phyloP scores from a whole-genome alignment of 2,113 vertebrate species.

The Caretta caretta region DNA sequence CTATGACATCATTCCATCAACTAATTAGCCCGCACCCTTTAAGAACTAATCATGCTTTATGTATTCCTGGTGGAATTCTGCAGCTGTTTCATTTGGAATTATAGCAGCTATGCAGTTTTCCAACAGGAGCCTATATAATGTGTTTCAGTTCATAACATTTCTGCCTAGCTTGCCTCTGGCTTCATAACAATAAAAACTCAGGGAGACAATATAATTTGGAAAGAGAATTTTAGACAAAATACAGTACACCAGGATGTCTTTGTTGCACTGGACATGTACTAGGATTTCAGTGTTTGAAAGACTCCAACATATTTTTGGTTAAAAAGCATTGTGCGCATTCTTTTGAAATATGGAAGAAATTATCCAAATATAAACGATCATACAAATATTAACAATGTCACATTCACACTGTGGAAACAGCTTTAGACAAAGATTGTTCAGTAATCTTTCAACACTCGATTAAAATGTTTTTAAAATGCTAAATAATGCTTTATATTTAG shows the following conservation, averaged over 20 bases:
- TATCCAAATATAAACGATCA: background rate
- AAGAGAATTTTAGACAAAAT: background rate
- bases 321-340: background rate
- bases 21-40: background rate
- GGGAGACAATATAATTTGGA: background rate
- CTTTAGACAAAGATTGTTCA: background rate
- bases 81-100: background rate
- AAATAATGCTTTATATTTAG: background rate
- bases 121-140: background rate
- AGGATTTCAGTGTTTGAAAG: background rate
- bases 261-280: background rate
- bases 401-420: background rate
- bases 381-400: background rate
- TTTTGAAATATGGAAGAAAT: background rate
- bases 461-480: background rate
- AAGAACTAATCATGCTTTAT: background rate
- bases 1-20: background rate
- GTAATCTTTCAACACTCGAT: background rate
- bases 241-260: background rate
- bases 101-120: background rate
- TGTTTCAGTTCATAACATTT: background rate
- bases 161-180: background rate
- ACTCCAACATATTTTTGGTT: background rate
- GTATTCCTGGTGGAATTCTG: background rate
- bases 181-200: background rate